Evolutionary conservation across 2,113 vertebrate species (phyloP).

Genomic region (Anolis sagrei): DNA sequence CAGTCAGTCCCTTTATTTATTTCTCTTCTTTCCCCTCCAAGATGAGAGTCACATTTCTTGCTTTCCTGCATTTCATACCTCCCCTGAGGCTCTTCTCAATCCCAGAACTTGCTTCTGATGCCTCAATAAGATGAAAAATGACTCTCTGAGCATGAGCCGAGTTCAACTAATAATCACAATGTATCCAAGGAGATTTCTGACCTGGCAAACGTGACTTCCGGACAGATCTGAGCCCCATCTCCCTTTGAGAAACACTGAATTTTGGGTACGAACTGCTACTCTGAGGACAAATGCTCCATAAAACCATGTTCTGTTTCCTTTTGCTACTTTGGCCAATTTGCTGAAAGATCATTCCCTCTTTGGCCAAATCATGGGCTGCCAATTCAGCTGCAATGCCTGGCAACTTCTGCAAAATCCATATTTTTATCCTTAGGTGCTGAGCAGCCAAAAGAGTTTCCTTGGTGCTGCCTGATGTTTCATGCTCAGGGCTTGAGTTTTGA

Average conservation of each 20-base stretch:
- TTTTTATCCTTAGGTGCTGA: background rate
- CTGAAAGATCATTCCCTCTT: background rate
- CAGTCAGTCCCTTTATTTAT: too few species aligned
- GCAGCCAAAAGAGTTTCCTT: background rate
- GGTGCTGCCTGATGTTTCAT: background rate
- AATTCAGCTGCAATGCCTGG: background rate
- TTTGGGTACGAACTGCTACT: background rate
- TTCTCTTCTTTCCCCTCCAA: too few species aligned
- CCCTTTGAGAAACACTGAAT: background rate
- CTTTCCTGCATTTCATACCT: too few species aligned
- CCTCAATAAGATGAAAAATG: too few species aligned
- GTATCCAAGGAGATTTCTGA: background rate
- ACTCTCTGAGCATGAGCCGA: too few species aligned
- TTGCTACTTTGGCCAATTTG: background rate
- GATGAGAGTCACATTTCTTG: too few species aligned
- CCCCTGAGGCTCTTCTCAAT: too few species aligned
- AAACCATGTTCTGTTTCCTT: background rate
- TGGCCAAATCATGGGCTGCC: background rate
- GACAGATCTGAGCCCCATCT: background rate
- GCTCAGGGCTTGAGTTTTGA: background rate
- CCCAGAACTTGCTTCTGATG: too few species aligned
- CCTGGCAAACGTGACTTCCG: background rate
- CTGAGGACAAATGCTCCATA: background rate
- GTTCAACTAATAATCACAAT: background rate
- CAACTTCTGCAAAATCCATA: background rate